A percentile compares a stretch with the other conserved stretches of the same genome.
phyloP scores from a whole-genome alignment of 1,140 invertebrate species.

The Drosophila ironensis region DNA sequence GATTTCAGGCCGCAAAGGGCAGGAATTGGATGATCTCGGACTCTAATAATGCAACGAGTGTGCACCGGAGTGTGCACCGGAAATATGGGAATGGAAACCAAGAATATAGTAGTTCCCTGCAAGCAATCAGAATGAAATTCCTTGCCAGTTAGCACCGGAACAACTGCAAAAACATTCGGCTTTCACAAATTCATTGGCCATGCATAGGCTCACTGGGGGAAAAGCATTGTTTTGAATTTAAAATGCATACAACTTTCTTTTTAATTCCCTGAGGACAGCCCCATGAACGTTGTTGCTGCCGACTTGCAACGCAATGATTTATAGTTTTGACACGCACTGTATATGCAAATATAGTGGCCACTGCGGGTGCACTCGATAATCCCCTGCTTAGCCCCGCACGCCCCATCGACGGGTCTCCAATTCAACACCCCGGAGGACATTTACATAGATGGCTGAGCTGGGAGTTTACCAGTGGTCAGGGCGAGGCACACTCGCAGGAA shows the following conservation, averaged over 20 bases:
- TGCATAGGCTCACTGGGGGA: background rate
- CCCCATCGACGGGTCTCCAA: slow-evolving; percentile 2
- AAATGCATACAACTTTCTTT: background rate
- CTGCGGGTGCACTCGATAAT: slow-evolving; percentile 43
- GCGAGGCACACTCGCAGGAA: too few relatives aligned
- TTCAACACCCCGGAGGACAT: slow-evolving; percentile 60
- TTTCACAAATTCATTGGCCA: too few relatives aligned
- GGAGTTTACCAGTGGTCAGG: slow-evolving; percentile 17
- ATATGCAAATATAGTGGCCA: slow-evolving; percentile 40
- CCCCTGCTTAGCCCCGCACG: slow-evolving; percentile 29
- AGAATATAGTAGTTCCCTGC: too few relatives aligned
- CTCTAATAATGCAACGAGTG: too few relatives aligned
- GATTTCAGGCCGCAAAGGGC: too few relatives aligned
- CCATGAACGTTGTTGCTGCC: slow-evolving; percentile 3
- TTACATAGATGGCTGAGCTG: slow-evolving; percentile 60
- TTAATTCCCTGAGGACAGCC: slow-evolving; percentile 5
- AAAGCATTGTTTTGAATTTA: background rate
- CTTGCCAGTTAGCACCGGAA: too few relatives aligned
- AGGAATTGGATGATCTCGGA: too few relatives aligned
- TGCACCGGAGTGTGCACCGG: too few relatives aligned
- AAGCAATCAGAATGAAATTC: too few relatives aligned
- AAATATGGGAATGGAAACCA: too few relatives aligned
- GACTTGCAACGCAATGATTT: slow-evolving; percentile 13
- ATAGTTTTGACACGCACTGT: slow-evolving; percentile 46
- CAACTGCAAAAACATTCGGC: too few relatives aligned